Base-by-base conservation (phyloP, 2,797 vertebrate species). In the Nothura maculosa region DNA sequence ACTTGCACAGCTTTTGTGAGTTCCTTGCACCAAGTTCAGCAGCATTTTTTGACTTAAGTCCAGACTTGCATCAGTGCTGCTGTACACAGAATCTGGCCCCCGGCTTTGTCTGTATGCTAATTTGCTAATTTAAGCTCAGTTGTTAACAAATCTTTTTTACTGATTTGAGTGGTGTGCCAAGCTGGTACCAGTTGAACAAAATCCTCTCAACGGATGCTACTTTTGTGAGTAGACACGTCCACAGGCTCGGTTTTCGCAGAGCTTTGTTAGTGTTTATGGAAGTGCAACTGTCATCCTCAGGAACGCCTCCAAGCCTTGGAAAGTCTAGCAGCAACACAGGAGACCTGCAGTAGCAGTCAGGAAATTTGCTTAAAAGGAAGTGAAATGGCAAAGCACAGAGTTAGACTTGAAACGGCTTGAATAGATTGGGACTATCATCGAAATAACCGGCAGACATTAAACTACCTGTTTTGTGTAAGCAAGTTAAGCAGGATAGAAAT, bases 1-100 rank as follows among this genome's bases (percentile, higher is more conserved):
- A 82, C 85, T 92, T 87, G 88, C 80, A 34, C 38, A 69, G 57
- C 54, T 96, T 76, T 93, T 89, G 48, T 43, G 52, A 58, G 32
- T 32, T 85, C 74, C 69, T 36, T 89, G 58, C 0, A 52, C 81
- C 88, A 91, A 85, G 85, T 84, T 87, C 81, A 77, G 45, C 84
- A 52, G 68, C 68, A 30, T 85, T 92, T 38, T 79, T 81, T 91
- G 72, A 64, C 70, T 78, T 68, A 54, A 77, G 50, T 85, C 8
- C 7, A 77, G 85, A 66, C 45, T 85, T 58, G 34, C 81, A 88
- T 75, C 28, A 40, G 12, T 75, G 62, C 62, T 64, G 80, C 79
- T 40, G 36, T 58, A 27, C 38, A 58, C 48, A 82, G 81, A 62
- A 80, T 62, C 42, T 95, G 85, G 21, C 73, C 69, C 61, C 22